These are phyloP conservation scores for Alaudala cheleensis DNA, from an alignment of 2,113 vertebrate species.

Conservation along the genomic window DNA sequence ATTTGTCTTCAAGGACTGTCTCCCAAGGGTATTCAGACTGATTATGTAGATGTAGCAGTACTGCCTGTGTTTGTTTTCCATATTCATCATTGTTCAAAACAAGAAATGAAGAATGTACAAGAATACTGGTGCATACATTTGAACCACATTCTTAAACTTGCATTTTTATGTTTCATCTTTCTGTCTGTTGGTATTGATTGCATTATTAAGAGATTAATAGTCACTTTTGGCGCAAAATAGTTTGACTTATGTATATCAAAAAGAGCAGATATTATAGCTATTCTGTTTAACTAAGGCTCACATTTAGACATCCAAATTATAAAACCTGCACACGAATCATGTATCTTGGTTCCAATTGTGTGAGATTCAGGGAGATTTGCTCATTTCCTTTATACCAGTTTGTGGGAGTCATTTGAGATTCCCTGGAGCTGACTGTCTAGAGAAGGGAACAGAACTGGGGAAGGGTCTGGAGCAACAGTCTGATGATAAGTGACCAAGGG, in stretches of 20 bases:
- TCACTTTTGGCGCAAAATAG: fast-evolving
- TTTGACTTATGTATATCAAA: fast-evolving
- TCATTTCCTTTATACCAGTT: neutral
- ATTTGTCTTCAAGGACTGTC: neutral
- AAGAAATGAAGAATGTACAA: neutral
- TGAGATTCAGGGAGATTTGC: neutral
- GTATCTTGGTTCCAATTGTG: neutral
- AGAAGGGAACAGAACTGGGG: neutral
- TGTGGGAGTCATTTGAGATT: fast-evolving
- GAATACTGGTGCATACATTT: neutral
- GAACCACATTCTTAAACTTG: neutral
- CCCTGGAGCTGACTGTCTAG: fast-evolving
- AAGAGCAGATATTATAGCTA: neutral
- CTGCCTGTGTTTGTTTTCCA: neutral
- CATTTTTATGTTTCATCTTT: neutral
- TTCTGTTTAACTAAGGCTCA: neutral
- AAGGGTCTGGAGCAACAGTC: neutral
- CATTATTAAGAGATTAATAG: neutral
- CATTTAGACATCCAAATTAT: neutral
- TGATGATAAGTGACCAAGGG: neutral
- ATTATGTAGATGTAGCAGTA: neutral
- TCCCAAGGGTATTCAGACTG: neutral
- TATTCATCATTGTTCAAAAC: neutral
- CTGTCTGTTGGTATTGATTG: neutral
- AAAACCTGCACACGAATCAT: neutral